A percentile compares a stretch with the other conserved stretches of the same genome.
Evolutionary conservation across 2,113 vertebrate genomes (phyloP).

Genomic region (Nematolebias whitei): DNA sequence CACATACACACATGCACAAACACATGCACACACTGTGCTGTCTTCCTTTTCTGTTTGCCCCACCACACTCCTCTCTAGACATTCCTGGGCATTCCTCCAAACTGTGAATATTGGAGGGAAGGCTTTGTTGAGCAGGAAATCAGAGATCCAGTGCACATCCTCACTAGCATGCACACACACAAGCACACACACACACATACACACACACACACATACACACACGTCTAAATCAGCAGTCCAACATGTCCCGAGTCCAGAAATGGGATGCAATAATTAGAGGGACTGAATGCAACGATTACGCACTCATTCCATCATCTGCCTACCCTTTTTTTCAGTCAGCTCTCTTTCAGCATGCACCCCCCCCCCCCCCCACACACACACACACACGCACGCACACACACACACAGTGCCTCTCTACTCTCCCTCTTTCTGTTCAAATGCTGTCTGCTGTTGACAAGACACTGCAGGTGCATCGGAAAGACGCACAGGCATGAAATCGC

Average conservation of each 20-base stretch:
- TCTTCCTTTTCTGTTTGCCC: constrained; percentile 41
- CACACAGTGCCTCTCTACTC: constrained; percentile 3
- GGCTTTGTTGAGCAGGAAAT: constrained; percentile 64
- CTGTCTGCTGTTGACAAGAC: constrained; percentile 57
- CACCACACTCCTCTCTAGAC: constrained; percentile 53
- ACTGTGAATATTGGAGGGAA: constrained; percentile 52
- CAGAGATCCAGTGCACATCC: constrained; percentile 47
- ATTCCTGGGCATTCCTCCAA: constrained; percentile 71
- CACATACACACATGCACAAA: constrained; percentile 24
- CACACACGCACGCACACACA: too few species aligned
- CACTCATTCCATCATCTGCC: constrained; percentile 57
- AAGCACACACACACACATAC: not conserved
- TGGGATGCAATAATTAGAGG: constrained; percentile 69
- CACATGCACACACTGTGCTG: constrained; percentile 24
- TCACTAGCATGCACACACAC: constrained; percentile 4
- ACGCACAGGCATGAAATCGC: constrained; percentile 70
- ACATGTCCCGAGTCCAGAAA: constrained; percentile 62
- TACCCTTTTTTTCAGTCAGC: constrained; percentile 54
- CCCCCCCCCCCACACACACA: too few species aligned
- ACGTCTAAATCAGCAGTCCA: constrained; percentile 51
- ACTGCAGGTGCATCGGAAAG: constrained; percentile 73
- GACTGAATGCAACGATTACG: constrained; percentile 64
- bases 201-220: constrained; percentile 26
- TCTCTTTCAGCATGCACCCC: constrained; percentile 33
- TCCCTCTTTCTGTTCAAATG: constrained; percentile 45